A percentile compares a stretch with the other conserved stretches of the same genome.
phyloP scores from a whole-genome alignment of 2,888 invertebrate genomes.

The Callyntrura sp. region DNA sequence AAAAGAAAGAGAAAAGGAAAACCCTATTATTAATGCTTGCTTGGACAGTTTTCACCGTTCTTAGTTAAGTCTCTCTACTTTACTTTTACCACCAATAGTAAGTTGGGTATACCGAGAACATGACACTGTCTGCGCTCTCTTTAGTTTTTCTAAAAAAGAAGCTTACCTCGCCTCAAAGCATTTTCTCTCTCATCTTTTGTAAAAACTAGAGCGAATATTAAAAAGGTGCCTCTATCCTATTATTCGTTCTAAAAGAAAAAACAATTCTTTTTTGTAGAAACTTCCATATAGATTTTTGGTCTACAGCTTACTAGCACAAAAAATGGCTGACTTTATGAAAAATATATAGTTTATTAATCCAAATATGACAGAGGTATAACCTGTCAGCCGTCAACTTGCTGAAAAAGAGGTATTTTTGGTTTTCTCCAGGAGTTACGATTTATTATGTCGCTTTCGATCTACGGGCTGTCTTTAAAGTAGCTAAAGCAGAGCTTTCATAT shows the following conservation, averaged over 20 bases:
- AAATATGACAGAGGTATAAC: background rate
- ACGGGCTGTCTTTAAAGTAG: background rate
- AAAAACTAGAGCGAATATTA: too few relatives aligned
- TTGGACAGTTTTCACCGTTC: constrained; percentile 58
- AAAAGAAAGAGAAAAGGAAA: constrained; percentile 47
- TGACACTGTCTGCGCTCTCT: background rate
- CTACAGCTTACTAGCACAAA: background rate
- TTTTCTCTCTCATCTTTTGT: background rate
- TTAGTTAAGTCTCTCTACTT: background rate
- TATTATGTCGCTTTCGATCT: background rate
- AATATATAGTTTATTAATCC: constrained; percentile 65
- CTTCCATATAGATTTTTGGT: background rate
- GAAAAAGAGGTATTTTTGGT: background rate
- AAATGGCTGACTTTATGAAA: constrained; percentile 58
- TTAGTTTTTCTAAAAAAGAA: constrained; percentile 48
- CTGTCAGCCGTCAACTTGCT: background rate
- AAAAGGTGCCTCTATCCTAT: background rate
- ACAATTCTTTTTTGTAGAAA: constrained; percentile 1
- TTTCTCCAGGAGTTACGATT: background rate
- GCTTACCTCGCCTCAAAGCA: constrained; percentile 22
- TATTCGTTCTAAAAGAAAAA: too few relatives aligned
- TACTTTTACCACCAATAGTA: background rate
- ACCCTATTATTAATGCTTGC: constrained; percentile 74
- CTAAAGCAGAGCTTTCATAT: background rate
- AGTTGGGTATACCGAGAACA: background rate